Percentiles rank a stretch among this genome's conserved stretches.
Evolutionary conservation across 2,113 vertebrate genomes (phyloP).

Genomic region (Butorides virescens): DNA sequence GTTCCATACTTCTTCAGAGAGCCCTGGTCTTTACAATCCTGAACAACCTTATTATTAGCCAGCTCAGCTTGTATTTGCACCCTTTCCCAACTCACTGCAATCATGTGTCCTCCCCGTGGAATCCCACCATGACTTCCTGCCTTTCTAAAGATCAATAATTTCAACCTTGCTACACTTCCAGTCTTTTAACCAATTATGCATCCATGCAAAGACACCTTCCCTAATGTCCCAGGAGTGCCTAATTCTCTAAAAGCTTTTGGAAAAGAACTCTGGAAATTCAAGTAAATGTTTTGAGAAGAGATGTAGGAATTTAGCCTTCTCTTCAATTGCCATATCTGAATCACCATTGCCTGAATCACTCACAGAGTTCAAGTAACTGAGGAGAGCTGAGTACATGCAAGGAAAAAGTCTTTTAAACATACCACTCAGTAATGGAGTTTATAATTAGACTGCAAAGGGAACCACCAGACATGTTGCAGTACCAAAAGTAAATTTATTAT

Average conservation of each 20-base stretch:
- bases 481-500: neutral
- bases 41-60: neutral
- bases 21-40: neutral
- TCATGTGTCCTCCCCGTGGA: neutral
- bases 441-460: neutral
- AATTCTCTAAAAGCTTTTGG: neutral
- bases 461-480: neutral
- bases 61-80: neutral
- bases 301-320: neutral
- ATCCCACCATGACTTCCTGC: neutral
- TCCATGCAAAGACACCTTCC: neutral
- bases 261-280: neutral
- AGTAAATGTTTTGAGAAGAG: neutral
- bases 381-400: neutral
- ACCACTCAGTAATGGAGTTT: neutral
- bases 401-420: neutral
- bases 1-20: neutral
- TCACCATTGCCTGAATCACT: neutral
- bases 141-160: neutral
- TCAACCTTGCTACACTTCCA: neutral
- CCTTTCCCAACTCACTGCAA: neutral
- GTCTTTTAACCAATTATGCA: neutral
- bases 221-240: neutral
- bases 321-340: neutral
- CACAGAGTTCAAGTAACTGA: neutral